These are phyloP conservation scores for Leucoma salicis DNA, from an alignment of 2,888 invertebrate genomes.

Conservation along the genomic window DNA sequence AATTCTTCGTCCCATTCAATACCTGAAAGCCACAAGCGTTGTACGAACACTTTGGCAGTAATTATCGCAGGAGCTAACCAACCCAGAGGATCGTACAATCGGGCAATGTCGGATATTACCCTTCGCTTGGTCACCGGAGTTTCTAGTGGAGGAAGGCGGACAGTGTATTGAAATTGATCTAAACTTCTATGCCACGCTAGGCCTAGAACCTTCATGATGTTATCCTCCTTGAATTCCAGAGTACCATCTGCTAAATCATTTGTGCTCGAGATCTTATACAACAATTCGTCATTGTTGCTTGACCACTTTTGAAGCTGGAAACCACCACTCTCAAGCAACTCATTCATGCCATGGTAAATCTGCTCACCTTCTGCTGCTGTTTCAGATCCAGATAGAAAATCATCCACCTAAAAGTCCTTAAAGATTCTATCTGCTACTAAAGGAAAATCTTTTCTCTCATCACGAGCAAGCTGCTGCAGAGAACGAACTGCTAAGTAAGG, in stretches of 20 bases:
- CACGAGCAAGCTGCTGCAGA: slow-evolving; percentile 5
- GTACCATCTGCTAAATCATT: not conserved
- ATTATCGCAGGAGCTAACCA: slow-evolving; percentile 9
- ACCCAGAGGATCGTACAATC: slow-evolving; percentile 16
- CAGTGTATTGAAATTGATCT: slow-evolving; percentile 22
- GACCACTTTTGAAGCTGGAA: slow-evolving; percentile 13
- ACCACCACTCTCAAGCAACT: slow-evolving; percentile 3
- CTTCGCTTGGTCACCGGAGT: slow-evolving; percentile 20
- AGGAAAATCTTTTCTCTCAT: slow-evolving; percentile 6
- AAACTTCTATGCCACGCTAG: slow-evolving; percentile 3
- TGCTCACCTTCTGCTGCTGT: slow-evolving; percentile 1
- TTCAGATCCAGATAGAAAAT: slow-evolving; percentile 4
- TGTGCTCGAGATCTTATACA: not conserved
- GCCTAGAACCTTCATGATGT: slow-evolving; percentile 15
- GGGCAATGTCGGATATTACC: slow-evolving; percentile 27
- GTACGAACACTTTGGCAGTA: slow-evolving; percentile 8
- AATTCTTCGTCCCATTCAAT: slow-evolving; percentile 13
- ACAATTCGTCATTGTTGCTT: too few relatives aligned
- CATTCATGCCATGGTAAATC: slow-evolving; percentile 3
- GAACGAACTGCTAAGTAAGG: slow-evolving; percentile 7
- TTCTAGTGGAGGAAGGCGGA: slow-evolving; percentile 15
- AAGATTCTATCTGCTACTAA: slow-evolving; percentile 1
- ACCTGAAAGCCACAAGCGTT: slow-evolving; percentile 11
- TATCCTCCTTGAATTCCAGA: slow-evolving; percentile 22
- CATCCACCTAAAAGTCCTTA: slow-evolving; percentile 9